phyloP scores from a whole-genome alignment of 2,797 vertebrate genomes.

The Vultur gryphus region DNA sequence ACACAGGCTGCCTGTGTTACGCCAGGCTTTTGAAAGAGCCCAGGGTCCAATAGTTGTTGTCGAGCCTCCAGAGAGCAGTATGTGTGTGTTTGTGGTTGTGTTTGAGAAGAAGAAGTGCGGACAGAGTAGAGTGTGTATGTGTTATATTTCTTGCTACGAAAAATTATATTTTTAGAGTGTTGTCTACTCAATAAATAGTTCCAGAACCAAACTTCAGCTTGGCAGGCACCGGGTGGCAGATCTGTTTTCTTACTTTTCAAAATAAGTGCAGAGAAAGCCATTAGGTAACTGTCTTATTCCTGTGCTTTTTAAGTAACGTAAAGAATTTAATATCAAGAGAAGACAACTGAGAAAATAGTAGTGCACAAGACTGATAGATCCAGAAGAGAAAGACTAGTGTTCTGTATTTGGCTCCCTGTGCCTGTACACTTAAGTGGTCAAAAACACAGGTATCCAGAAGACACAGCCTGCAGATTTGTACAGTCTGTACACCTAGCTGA shows the following conservation, averaged over 20 bases:
- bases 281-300: slow-evolving; percentile 2
- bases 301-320: not conserved
- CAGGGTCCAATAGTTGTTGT: not conserved
- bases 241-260: slow-evolving; percentile 49
- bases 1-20: not conserved
- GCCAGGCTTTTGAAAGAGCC: not conserved
- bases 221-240: slow-evolving; percentile 16
- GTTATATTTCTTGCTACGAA: not conserved
- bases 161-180: not conserved
- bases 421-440: not conserved
- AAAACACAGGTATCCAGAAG: not conserved
- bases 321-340: not conserved
- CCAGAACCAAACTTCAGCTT: slow-evolving; percentile 28
- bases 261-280: not conserved
- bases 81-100: not conserved
- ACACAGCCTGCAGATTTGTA: not conserved
- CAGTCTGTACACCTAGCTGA: not conserved
- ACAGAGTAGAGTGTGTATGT: not conserved
- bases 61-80: not conserved
- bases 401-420: not conserved
- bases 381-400: not conserved
- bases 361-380: not conserved
- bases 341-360: not conserved
- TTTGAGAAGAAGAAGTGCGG: not conserved
- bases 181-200: slow-evolving; percentile 12